Base-by-base conservation (phyloP, 2,113 vertebrate genomes). In the Lipophrys pholis region DNA sequence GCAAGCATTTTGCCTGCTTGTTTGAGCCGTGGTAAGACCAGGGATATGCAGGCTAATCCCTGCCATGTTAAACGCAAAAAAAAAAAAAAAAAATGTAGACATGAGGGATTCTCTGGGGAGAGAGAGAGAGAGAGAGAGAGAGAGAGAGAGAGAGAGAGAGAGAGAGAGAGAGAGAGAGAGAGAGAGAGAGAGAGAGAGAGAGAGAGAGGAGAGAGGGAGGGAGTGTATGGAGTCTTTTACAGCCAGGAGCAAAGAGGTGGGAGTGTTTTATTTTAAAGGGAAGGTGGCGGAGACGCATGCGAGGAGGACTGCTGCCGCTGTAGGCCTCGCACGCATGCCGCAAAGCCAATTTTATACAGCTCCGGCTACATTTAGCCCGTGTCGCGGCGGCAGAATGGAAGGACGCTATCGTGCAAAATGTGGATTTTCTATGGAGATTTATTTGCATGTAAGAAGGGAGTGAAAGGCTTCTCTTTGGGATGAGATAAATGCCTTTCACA, bases 21-120 rank as follows among this genome's bases (percentile, higher is more conserved):
- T 92, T 88, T 89, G 92, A 93, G 91, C 86, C 88, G 80, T 80
- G 17, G 84, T 83, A 90, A 92, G 93, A 93, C 90, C 84, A 86
- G 81, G 90, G 90, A 92, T 91, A 91, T 85, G 84, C 83, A 59
- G 83, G 85, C 90, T 94, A 93, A 93, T 94, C 92, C 91, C 84
- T 54, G 78, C 88, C 87, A 90, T 90, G 89, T 92, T 92, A 89
- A 93, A 88, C 53, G 80, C 71, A 77, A 85, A 85, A 76, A 83
- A 90, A 76, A 83, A 76, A 83, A 80, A 51, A 51, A 49, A 78
- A 89, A 83, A 90, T 86, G 87, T 87, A 89, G 89, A 89, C 84
- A 90, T 81, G 77, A 75, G 78, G 85, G 82, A 86, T 87, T 90
- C 82, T 89, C 73, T 38, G 11, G 69, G 69, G 56, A 78, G 46